phyloP scores from a whole-genome alignment of 2,113 vertebrate species.

The Dasyurus viverrinus region DNA sequence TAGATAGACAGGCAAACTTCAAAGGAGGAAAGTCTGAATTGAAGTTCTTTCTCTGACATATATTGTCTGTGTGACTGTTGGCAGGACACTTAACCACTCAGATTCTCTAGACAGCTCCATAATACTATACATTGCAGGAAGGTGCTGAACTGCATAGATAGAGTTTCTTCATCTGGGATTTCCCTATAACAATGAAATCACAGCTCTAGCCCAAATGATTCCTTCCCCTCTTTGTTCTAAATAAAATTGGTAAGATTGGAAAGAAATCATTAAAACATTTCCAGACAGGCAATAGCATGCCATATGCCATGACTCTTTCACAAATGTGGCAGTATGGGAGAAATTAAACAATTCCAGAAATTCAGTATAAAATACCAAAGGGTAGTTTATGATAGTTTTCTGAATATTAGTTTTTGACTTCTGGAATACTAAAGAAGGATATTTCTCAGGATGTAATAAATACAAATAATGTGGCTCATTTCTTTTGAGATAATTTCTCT shows the following conservation, averaged over 20 bases:
- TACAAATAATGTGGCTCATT: background rate
- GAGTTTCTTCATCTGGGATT: background rate
- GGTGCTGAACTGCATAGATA: background rate
- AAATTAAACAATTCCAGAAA: conserved; percentile 33
- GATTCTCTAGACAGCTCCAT: background rate
- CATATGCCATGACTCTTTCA: conserved; percentile 47
- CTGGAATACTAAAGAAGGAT: background rate
- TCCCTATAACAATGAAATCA: background rate
- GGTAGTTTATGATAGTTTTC: background rate
- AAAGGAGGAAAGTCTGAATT: background rate
- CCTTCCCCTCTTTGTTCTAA: conserved; percentile 48
- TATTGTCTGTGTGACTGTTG: background rate
- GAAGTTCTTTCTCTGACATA: background rate
- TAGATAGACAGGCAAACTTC: background rate
- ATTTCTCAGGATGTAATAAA: background rate
- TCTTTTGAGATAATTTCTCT: background rate
- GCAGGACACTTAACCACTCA: background rate
- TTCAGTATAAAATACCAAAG: conserved; percentile 17
- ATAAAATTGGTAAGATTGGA: conserved; percentile 17
- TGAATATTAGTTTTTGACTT: background rate
- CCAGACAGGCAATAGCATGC: conserved; percentile 46
- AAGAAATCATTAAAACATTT: conserved; percentile 49
- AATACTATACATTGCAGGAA: background rate
- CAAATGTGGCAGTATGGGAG: conserved; percentile 24
- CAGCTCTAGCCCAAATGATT: background rate